phyloP scores from a whole-genome alignment of 2,888 invertebrate genomes.

The Scrobipalpa costella region DNA sequence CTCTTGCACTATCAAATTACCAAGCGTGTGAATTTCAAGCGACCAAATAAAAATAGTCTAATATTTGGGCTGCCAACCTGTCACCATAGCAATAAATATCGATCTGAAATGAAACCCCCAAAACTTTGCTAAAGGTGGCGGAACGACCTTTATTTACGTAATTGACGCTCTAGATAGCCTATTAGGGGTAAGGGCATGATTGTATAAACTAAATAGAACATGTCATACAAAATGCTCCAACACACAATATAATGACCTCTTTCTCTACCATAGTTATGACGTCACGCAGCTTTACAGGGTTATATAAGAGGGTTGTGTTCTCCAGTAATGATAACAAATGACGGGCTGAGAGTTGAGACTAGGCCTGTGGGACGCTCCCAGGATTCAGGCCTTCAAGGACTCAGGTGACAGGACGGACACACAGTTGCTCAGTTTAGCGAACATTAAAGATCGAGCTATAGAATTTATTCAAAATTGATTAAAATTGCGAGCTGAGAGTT shows the following conservation, averaged over 20 bases:
- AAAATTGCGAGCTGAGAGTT: too few species aligned
- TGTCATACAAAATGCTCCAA: background rate
- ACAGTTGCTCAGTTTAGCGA: conserved; percentile 24
- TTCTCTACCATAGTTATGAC: background rate
- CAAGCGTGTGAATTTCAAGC: background rate
- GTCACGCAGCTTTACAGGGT: background rate
- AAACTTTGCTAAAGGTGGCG: too few species aligned
- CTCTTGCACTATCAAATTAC: background rate
- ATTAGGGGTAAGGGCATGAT: too few species aligned
- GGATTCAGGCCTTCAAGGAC: conserved; percentile 42
- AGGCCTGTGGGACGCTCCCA: conserved; percentile 38
- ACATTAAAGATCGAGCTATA: background rate
- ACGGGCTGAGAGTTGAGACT: conserved; percentile 35
- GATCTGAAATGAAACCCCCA: too few species aligned
- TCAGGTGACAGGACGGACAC: conserved; percentile 36
- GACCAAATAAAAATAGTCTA: too few species aligned
- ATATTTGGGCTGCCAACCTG: too few species aligned
- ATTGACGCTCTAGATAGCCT: too few species aligned
- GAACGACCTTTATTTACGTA: too few species aligned
- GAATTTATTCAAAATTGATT: too few species aligned
- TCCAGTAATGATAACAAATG: conserved; percentile 55
- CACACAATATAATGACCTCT: background rate
- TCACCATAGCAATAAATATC: too few species aligned
- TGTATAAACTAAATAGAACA: background rate
- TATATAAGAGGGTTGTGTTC: conserved; percentile 20